Conservation (phyloP, 2,113 vertebrate genomes). For the Chloropsis cyanopogon region DNA sequence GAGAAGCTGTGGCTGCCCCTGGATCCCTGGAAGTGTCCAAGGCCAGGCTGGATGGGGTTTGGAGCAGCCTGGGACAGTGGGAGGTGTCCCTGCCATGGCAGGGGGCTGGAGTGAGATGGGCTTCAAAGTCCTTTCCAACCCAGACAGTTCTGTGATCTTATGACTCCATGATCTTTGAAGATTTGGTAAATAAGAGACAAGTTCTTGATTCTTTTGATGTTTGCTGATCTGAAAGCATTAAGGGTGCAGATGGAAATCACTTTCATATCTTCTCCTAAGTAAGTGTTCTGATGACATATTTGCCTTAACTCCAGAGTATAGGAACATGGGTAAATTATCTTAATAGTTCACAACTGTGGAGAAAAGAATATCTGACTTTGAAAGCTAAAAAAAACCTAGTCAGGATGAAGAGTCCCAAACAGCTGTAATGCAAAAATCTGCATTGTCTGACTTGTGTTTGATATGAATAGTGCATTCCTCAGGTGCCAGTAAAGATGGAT, state of each 20-base stretch:
- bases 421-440: neutral
- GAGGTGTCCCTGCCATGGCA: neutral
- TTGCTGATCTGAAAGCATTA: neutral
- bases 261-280: neutral
- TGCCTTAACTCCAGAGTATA: neutral
- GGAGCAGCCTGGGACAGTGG: neutral
- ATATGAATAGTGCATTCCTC: neutral
- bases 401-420: neutral
- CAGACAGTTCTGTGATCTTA: neutral
- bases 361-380: neutral
- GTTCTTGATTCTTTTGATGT: neutral
- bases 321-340: neutral
- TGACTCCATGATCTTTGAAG: neutral
- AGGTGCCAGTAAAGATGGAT: neutral
- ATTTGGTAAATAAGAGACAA: neutral
- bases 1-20: neutral
- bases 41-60: neutral
- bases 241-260: neutral
- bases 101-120: accelerated
- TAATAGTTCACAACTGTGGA: neutral
- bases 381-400: neutral
- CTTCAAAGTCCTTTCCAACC: neutral
- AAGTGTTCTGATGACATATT: neutral
- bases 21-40: neutral
- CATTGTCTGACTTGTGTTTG: neutral